Base-by-base conservation (phyloP, 2,113 vertebrate genomes). In the Pygoscelis adeliae region DNA sequence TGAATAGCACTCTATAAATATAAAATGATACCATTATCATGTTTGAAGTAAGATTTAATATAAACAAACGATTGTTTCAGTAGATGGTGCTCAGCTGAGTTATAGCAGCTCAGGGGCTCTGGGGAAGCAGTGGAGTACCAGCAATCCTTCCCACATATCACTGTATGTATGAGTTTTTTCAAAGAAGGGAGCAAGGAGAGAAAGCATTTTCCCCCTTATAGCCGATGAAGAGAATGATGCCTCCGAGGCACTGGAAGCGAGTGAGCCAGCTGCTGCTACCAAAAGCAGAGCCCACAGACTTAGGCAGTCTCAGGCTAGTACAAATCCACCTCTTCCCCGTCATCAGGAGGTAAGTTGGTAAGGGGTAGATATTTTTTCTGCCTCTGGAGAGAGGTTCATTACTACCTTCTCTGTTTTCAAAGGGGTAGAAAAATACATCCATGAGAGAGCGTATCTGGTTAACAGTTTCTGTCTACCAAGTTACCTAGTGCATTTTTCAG, bases 11-110 rank as follows among this genome's bases (percentile, higher is more conserved):
- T 89, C 93, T 94, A 55, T 96, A 97, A 97, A 97, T 97, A 97
- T 94, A 91, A 97, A 97, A 97, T 95, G 87, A 96, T 96, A 93
- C 82, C 76, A 96, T 97, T 97, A 97, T 96, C 74, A 36, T 95
- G 95, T 97, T 97, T 96, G 94, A 96, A 97, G 87, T 94, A 95
- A 97, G 96, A 94, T 96, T 97, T 97, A 96, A 95, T 96, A 86
- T 95, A 95, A 97, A 96, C 90, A 90, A 95, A 94, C 38, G 84
- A 93, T 98, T 97, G 96, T 95, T 97, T 95, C 44, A 13, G 91
- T 84, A 65, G 95, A 87, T 96, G 96, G 90, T 95, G 95, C 94
- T 96, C 91, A 66, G 78, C 91, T 87, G 93, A 98, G 94, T 96
- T 96, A 80, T 7, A 90, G 91, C 81, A 87, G 93, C 94, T 87